These are phyloP conservation scores for Barbus barbus DNA, from an alignment of 2,113 vertebrate species.

Conservation along the genomic window DNA sequence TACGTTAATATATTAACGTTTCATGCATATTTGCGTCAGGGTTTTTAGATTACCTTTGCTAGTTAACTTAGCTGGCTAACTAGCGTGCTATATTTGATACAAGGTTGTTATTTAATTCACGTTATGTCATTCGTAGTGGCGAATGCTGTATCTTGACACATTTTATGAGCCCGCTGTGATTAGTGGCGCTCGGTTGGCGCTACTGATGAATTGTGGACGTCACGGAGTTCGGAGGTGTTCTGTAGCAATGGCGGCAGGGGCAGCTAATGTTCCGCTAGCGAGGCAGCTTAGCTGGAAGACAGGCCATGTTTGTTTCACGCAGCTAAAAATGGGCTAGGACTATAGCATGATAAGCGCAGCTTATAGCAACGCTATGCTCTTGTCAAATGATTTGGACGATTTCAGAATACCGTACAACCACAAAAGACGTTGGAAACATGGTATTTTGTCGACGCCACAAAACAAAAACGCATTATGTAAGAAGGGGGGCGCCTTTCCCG, in stretches of 20 bases:
- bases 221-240: neutral
- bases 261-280: slow-evolving; percentile 32
- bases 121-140: neutral
- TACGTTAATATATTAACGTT: neutral
- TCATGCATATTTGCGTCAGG: neutral
- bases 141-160: neutral
- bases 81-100: slow-evolving; percentile 51
- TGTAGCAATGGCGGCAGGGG: slow-evolving; percentile 47
- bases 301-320: slow-evolving; percentile 49
- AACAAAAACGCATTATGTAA: neutral
- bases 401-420: neutral
- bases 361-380: neutral
- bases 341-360: slow-evolving; percentile 23
- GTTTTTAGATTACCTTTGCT: slow-evolving; percentile 21
- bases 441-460: neutral
- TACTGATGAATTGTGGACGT: neutral
- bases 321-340: slow-evolving; percentile 27
- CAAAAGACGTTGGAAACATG: neutral
- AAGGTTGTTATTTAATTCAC: neutral
- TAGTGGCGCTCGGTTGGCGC: neutral
- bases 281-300: slow-evolving; percentile 30
- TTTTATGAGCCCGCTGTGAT: neutral
- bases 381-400: neutral
- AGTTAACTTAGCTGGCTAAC: slow-evolving; percentile 51
- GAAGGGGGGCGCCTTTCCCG: slow-evolving; percentile 66